Base-by-base conservation (phyloP, 2,888 invertebrate species). In the Yponomeuta malinellus region DNA sequence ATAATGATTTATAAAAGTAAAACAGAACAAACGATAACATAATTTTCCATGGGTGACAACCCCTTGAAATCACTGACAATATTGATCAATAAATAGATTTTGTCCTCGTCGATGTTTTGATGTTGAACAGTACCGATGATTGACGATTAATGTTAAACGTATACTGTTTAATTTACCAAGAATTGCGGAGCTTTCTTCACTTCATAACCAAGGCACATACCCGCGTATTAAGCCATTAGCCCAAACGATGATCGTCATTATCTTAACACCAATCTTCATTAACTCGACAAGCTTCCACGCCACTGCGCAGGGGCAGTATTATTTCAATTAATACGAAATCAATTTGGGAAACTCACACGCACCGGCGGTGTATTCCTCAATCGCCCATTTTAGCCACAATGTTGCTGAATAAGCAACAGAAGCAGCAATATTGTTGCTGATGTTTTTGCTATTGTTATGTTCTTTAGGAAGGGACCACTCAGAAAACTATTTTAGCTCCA, bases 321-420 rank as follows among this genome's bases (percentile, higher is more conserved):
- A 70, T 48, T 71, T 71, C 85, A 87, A 90, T 89, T 89, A 91
- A 88, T 88, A 82, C 82, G 76, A 82, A 89, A 90, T 90, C 90
- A 91, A 90, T 90, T 89, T 86, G 31, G 29, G n/a, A 37, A n/a
- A 43, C 43, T 43, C 68, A n/a, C 68, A 81, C 52, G 52, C 52
- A 59, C 15, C 15, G 52, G 15, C 52, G 52, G 52, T 59, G 52
- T 15, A 59, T 59, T 59, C 52, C 52, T 15, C 15, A 3, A 15
- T 59, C 52, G 52, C 52, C 52, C 52, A 59, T 59, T 59, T 12
- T 12, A 2, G 15, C 5, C 15, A 12, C 12, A 59, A 59, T 15
- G 12, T 12, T 59, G 15, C 12, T 15, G 12, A 15, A 15, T 59
- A 2, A 52, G 10, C 10, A 2, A 59, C 52, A 1, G 23, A 23